Evolutionary conservation across 2,113 vertebrate genomes (phyloP), one percentile per base, ranked within the genome.

Genomic region (Cebus imitator): DNA sequence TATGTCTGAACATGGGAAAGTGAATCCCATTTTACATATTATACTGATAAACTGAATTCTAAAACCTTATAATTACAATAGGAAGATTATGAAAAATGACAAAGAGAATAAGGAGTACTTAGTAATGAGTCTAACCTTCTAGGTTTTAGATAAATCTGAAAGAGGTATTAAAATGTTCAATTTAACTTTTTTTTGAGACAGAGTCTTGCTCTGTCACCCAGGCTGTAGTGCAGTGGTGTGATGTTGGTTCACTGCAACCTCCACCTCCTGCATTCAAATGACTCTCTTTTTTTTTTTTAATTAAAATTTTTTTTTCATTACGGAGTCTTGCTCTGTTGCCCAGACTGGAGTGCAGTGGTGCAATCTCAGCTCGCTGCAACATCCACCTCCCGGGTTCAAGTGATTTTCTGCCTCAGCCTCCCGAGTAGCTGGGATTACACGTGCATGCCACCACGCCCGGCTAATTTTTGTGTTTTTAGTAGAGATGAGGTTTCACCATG

Each of bases 121-220:
- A 76, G 16, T 50, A 37, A 57, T 43, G 20, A 73, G 35, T 52
- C 27, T 75, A 90, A 84, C 35, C 27, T 50, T 87, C 30, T 58
- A 91, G 83, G 30, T 87, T 89, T 83, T 27, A 35, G 8, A 64
- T 87, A 86, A 93, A 57, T 61, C 58, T 87, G 84, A 95, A 84
- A 37, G 76, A 90, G 35, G 35, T 40, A 80, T 72, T 85, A 83
- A 50, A 64, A 61, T 43, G 66, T 96, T 94, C 48, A 81, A 76
- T 17, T 96, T 89, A 86, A 89, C 8, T 75, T 45, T 87, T 57
- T 58, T 58, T 58, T 58, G 57, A 58, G 8, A 23, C 8, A 25
- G 21, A 58, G 57, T 58, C 57, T 58, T 25, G 21, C 57, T 58
- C 57, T 58, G 57, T 21, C 20, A 58, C 20, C 57, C 20, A 58